Evolutionary conservation across 2,113 vertebrate genomes (phyloP), one percentile per base, ranked within the genome.

Genomic region (Channa maculata): DNA sequence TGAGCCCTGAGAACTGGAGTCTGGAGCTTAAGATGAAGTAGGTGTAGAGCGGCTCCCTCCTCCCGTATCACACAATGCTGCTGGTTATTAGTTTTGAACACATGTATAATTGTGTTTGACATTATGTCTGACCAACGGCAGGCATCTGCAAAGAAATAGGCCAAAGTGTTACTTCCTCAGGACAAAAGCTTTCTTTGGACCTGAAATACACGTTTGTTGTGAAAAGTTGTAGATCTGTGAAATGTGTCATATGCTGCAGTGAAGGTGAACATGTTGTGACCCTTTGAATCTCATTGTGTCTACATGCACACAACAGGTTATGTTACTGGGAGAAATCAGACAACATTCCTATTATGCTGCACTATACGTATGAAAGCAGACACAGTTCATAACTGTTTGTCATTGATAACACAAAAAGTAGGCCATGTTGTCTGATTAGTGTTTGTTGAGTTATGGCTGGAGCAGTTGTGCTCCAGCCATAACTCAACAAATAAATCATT

Each of bases 191-290:
- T 65, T 89, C 81, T 91, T 91, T 90, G 64, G 60, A 85, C 3
- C 49, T 80, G 77, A 92, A 90, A 87, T 82, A 86, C 34, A 1
- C 6, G 86, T 88, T 90, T 93, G 87, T 89, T 94, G 86, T 92
- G 90, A 84, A 84, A 92, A 8, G 3, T 66, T 79, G 72, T 43
- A 61, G 54, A 53, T 64, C 50, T 33, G 37, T 12, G 45, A 49
- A 71, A 48, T 52, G 68, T 54, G 65, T 66, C 60, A 24, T 5
- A 24, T 34, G 10, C 65, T 15, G 49, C 46, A 34, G 63, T 37
- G 48, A 77, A 75, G 68, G 63, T 77, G 50, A 80, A 58, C 53
- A 49, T 57, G 72, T 63, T 71, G 61, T 71, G 4, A 75, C 38
- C 34, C 15, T 57, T 60, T 48, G 39, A 44, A 74, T 75, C 43